Evolutionary conservation across 2,113 vertebrate species (phyloP), one percentile per base, ranked within the genome.

Genomic region (Antechinus stuartii): DNA sequence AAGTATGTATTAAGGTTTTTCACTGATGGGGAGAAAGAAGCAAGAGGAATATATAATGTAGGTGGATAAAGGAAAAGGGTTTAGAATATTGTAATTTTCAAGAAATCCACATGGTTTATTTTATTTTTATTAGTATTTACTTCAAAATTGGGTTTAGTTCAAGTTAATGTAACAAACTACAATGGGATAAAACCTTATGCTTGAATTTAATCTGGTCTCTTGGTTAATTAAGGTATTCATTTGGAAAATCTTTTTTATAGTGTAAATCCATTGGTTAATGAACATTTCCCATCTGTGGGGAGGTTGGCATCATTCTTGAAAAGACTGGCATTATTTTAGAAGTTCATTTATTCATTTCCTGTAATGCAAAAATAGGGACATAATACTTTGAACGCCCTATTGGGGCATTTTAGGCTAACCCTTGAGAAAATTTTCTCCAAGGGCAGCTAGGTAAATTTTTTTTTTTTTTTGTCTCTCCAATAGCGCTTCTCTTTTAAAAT

Each of bases 221-320:
- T 84, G 68, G 68, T n/a, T 84, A 84, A 84, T 84, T 84, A 84
- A 84, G 12, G n/a, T 84, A 84, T 84, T 84, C 68, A 84, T 84
- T 42, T 42, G n/a, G 35, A 42, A 84, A 84, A 84, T 84, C 6
- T 1, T 19, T 84, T 35, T 68, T 22, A 84, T 3, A 42, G 35
- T 42, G 16, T 42, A 84, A 84, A 84, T 84, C 68, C 68, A 22
- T 22, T 84, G 68, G 35, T 4, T 42, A 42, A 8, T 84, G n/a
- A n/a, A 84, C 68, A 84, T 84, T 84, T 84, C 19, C 19, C 16
- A 84, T 42, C 16, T n/a, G 8, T 84, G 68, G 68, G 35, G 35
- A 84, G 35, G n/a, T 84, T 84, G 68, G 19, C n/a, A 84, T 84
- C 35, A 84, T 84, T 84, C 35, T 84, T 8, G n/a, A 84, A 42